Evolutionary conservation across 2,113 vertebrate genomes (phyloP).

Genomic region (Mugil cephalus): DNA sequence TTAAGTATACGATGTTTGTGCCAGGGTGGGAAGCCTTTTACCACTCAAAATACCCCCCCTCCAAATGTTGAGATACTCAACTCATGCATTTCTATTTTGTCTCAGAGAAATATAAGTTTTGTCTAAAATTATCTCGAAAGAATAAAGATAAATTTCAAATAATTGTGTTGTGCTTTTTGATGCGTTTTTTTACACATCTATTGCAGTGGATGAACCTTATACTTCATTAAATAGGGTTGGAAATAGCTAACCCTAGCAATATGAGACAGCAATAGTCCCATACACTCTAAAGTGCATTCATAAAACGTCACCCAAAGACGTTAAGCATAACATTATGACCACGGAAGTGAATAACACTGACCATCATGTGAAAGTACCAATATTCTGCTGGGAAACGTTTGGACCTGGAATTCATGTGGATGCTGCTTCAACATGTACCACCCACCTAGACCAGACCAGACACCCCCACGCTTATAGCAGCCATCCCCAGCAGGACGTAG

Average conservation of each 20-base stretch:
- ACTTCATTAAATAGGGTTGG: neutral
- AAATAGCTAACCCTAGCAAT: neutral
- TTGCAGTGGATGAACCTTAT: neutral
- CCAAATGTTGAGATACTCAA: slow-evolving; percentile 46
- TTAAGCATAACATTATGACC: no score
- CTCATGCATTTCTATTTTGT: slow-evolving; percentile 48
- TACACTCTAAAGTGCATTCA: neutral
- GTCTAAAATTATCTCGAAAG: slow-evolving; percentile 71
- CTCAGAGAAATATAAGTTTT: slow-evolving; percentile 48
- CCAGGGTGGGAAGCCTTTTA: slow-evolving; percentile 25
- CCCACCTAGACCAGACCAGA: no score
- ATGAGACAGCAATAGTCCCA: slow-evolving; percentile 11
- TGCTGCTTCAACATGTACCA: no score
- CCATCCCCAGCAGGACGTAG: no score
- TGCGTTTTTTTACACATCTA: neutral
- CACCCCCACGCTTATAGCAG: no score
- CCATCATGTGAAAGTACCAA: no score
- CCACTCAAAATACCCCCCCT: slow-evolving; percentile 41
- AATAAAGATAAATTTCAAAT: slow-evolving; percentile 67
- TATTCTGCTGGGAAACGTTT: no score
- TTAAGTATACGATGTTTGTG: slow-evolving; percentile 37
- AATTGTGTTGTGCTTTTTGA: neutral
- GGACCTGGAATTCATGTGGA: no score
- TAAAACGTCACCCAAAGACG: no score
- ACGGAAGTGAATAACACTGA: no score